Evolutionary conservation across 2,113 vertebrate species (phyloP), one percentile per base, ranked within the genome.

Genomic region (Cochlearius cochlearius): DNA sequence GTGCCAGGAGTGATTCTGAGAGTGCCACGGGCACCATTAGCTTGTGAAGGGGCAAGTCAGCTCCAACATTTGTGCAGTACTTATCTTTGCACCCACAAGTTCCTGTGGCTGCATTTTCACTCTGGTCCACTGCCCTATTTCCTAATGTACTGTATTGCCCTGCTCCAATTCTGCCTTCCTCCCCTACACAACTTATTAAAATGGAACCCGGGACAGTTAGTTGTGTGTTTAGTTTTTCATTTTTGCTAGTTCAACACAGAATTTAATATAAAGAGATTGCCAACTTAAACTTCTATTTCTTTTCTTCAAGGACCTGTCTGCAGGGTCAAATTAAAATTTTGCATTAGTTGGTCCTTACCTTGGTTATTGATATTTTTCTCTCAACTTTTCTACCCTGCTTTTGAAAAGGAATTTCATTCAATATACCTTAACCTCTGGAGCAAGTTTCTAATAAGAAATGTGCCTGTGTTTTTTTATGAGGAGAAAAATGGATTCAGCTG

Each of bases 341-440:
- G 11, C 12, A 39, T 88, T 86, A 50, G 26, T 77, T 74, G 11
- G 59, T 92, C 39, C 19, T 69, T 53, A 75, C 7, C 25, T 92
- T 91, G 79, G 17, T 67, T 93, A 82, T 53, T 95, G 60, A 50
- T 94, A 88, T 63, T 71, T 88, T 88, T 86, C 43, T 81, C 69
- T 94, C 52, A 75, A 71, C 15, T 77, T 74, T 22, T 77, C 4
- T 60, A 56, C 18, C 23, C 2, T 64, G 23, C 76, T 95, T 91
- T 93, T 81, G 32, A 68, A 81, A 86, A 84, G 25, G 9, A 63
- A 56, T 96, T 95, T 89, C 7, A 67, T 74, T 81, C 39, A 91
- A 64, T 64, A 49, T 45, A 71, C 27, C 50, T 86, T 95, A 73
- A 68, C 20, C 55, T 93, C 60, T 80, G 68, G 60, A 90, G 15